Evolutionary conservation across 2,113 vertebrate species (phyloP).

Genomic region (Alces alces): DNA sequence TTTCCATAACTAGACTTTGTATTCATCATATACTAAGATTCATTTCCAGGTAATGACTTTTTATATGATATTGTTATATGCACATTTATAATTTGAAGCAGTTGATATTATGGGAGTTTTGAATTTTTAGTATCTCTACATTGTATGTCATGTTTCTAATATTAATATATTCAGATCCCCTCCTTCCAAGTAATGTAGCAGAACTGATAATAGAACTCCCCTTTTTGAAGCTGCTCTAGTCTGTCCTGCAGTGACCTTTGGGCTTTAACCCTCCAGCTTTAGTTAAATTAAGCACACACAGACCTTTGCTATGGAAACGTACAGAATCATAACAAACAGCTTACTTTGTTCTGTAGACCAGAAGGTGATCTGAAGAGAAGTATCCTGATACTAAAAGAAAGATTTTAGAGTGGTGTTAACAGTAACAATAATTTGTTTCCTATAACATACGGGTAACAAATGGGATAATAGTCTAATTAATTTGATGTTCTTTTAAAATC

Average conservation of each 20-base stretch:
- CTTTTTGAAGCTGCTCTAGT: conserved; percentile 59
- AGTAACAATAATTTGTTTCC: conserved; percentile 59
- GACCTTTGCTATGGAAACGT: conserved; percentile 93
- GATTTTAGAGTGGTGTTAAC: conserved; percentile 73
- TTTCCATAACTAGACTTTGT: not conserved
- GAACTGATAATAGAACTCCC: conserved; percentile 47
- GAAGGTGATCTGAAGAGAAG: conserved; percentile 82
- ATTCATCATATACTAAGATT: not conserved
- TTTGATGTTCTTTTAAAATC: conserved; percentile 32
- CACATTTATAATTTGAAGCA: not conserved
- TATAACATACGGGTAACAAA: conserved; percentile 25
- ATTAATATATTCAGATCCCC: not conserved
- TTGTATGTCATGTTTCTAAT: not conserved
- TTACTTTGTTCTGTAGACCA: conserved; percentile 73
- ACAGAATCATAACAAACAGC: conserved; percentile 93
- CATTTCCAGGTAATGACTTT: not conserved
- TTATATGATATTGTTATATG: not conserved
- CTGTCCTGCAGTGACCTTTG: conserved; percentile 86
- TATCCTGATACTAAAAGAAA: conserved; percentile 81
- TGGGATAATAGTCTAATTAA: not conserved
- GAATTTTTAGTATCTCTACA: conserved; percentile 28
- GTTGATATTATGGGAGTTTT: conserved; percentile 13
- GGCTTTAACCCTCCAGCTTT: conserved; percentile 84
- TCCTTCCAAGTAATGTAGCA: conserved; percentile 33
- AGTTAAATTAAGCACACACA: conserved; percentile 86